A percentile compares a stretch with the other conserved stretches of the same genome.
Evolutionary conservation across 64 coral and sea anemone species (phyloP).

Genomic region (Dendrophyllia cribrosa): DNA sequence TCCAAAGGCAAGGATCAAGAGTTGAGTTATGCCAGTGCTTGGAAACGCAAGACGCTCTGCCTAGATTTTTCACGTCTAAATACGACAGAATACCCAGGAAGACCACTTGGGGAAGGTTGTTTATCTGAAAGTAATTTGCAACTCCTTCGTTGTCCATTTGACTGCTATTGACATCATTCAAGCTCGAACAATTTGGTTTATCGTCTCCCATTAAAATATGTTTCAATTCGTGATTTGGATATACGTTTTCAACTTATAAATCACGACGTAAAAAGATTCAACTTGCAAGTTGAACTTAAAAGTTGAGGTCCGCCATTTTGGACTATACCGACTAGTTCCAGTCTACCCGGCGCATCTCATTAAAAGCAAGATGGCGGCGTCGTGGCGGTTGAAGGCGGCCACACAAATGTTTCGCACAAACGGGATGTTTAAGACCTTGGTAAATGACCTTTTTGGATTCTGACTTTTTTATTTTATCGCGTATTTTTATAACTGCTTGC

Average conservation of each 20-base stretch:
- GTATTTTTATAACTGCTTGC: background rate
- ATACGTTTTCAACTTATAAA: too few species aligned
- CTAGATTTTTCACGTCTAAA: constrained; percentile 66
- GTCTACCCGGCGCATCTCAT: background rate
- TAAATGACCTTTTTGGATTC: background rate
- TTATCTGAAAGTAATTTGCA: constrained; percentile 25
- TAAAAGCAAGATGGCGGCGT: constrained; percentile 3
- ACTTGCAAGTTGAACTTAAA: background rate
- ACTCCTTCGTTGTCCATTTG: background rate
- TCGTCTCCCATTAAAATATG: background rate
- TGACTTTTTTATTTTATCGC: background rate
- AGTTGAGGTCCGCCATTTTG: background rate
- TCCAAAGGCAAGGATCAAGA: constrained; percentile 76
- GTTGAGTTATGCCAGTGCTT: constrained; percentile 75
- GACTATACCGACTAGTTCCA: background rate
- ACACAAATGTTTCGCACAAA: background rate
- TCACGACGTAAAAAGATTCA: too few species aligned
- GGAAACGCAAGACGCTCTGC: constrained; percentile 64
- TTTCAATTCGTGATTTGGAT: too few species aligned
- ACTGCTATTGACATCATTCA: background rate
- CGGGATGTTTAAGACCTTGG: background rate
- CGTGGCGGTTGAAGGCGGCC: background rate
- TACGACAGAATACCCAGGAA: constrained; percentile 80
- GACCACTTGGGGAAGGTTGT: constrained; percentile 77
- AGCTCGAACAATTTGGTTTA: background rate